These are phyloP conservation scores for Cuniculus paca DNA, from an alignment of 2,797 vertebrate genomes.

Conservation along the genomic window DNA sequence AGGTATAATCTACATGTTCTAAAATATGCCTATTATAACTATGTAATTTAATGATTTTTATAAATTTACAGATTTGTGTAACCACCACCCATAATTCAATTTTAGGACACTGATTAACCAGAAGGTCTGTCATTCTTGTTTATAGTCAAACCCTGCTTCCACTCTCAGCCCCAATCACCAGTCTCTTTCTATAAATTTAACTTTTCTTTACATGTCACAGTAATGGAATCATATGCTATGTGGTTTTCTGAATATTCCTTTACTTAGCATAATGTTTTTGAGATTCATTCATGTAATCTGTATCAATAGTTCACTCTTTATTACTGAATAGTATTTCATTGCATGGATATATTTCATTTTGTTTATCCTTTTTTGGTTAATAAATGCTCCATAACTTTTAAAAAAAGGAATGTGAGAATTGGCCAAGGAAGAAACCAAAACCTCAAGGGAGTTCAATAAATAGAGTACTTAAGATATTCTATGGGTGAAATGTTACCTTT, in stretches of 20 bases:
- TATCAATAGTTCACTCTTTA: neutral
- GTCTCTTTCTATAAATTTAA: neutral
- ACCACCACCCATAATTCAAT: neutral
- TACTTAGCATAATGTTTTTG: neutral
- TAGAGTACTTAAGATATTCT: neutral
- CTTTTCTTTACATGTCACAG: neutral
- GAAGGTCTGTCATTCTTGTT: neutral
- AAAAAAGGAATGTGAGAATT: neutral
- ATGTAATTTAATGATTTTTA: neutral
- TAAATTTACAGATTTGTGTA: neutral
- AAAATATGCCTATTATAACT: neutral
- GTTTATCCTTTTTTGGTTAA: neutral
- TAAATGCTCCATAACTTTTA: neutral
- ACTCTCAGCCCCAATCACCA: neutral
- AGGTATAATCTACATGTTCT: neutral
- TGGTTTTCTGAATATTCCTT: neutral
- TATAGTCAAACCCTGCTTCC: neutral
- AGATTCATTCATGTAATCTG: neutral
- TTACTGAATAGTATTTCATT: neutral
- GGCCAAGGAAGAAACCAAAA: slow-evolving; percentile 39
- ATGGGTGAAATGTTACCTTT: neutral
- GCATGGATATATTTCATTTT: neutral
- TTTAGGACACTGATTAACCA: neutral
- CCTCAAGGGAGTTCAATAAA: neutral
- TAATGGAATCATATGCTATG: neutral